Evolutionary conservation across 2,113 vertebrate genomes (phyloP).

Genomic region (Halichoerus grypus): DNA sequence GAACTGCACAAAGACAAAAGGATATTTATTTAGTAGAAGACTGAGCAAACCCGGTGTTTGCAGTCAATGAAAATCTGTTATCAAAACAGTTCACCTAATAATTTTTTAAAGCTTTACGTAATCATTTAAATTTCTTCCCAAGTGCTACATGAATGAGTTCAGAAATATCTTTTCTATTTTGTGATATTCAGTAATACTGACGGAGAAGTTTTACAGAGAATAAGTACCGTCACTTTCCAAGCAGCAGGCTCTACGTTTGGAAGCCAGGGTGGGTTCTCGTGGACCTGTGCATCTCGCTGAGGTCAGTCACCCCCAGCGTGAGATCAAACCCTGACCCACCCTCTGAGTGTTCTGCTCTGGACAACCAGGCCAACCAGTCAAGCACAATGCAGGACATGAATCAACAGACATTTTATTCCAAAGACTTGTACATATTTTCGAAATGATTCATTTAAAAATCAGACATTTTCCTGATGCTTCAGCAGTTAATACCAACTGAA

Average conservation of each 20-base stretch:
- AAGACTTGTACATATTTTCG: constrained; percentile 23
- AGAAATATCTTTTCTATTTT: constrained; percentile 16
- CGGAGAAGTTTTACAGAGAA: background rate
- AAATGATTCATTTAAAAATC: constrained; percentile 54
- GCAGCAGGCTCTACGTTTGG: background rate
- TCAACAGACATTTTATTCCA: constrained; percentile 28
- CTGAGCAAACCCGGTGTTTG: background rate
- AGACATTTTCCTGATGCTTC: background rate
- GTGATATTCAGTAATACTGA: background rate
- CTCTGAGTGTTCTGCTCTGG: background rate
- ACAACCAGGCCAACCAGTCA: background rate
- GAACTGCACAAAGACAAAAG: background rate
- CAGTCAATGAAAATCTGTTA: background rate
- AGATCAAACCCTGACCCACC: background rate
- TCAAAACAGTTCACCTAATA: background rate
- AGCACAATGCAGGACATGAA: background rate
- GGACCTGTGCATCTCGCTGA: background rate
- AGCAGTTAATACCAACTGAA: constrained; percentile 31
- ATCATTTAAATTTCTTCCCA: background rate
- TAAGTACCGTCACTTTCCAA: background rate
- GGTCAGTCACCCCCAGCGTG: background rate
- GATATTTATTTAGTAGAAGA: constrained; percentile 1
- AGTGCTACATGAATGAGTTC: background rate
- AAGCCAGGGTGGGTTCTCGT: background rate
- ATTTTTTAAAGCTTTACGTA: background rate